Evolutionary conservation across 2,113 vertebrate species (phyloP).

Genomic region (Pachyramphus minor): DNA sequence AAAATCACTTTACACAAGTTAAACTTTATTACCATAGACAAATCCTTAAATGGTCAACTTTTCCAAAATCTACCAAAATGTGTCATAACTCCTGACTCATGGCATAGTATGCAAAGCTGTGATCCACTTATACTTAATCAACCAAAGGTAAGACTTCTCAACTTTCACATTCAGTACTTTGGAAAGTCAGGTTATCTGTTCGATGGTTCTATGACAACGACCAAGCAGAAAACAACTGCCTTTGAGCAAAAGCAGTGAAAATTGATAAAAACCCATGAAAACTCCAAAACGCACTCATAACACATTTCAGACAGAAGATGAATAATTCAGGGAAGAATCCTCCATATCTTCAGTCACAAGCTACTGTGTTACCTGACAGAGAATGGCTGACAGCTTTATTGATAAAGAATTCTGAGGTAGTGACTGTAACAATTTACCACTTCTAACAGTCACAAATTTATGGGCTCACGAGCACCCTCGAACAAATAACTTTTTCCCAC

Average conservation of each 20-base stretch:
- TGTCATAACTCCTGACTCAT: not conserved
- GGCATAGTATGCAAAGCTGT: not conserved
- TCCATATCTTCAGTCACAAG: not conserved
- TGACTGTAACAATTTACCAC: not conserved
- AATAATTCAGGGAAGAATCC: not conserved
- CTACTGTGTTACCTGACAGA: accelerated
- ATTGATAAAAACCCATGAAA: not conserved
- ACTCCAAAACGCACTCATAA: not conserved
- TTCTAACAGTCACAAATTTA: not conserved
- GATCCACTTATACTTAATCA: not conserved
- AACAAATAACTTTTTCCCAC: not conserved
- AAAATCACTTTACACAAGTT: not conserved
- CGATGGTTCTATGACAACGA: not conserved
- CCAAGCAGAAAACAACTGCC: not conserved
- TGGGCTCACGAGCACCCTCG: not conserved
- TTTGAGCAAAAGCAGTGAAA: not conserved
- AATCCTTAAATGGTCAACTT: not conserved
- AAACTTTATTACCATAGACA: not conserved
- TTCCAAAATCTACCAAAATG: not conserved
- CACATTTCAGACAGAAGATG: not conserved
- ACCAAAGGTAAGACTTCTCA: not conserved
- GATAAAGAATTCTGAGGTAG: not conserved
- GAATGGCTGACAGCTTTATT: not conserved
- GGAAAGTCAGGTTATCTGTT: not conserved
- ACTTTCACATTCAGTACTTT: not conserved